Evolutionary conservation across 2,113 vertebrate species (phyloP).

Genomic region (Struthio camelus): DNA sequence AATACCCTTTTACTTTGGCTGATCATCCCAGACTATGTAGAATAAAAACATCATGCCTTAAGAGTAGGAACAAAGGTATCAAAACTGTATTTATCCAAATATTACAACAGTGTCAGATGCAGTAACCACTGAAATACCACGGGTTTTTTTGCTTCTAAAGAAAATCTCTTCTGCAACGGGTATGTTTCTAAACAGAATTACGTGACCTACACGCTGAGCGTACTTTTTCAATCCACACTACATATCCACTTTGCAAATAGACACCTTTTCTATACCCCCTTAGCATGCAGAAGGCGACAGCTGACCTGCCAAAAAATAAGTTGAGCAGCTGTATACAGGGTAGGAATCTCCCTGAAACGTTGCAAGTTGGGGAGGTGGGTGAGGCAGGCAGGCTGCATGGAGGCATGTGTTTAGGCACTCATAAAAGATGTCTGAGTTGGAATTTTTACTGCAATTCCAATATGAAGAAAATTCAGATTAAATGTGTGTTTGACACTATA

Average conservation of each 20-base stretch:
- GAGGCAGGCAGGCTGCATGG: background rate
- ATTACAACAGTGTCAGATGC: background rate
- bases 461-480: background rate
- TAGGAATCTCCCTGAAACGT: background rate
- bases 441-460: background rate
- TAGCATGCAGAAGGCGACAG: background rate
- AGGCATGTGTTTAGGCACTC: fast-evolving
- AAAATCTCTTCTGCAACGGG: background rate
- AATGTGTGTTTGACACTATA: background rate
- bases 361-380: background rate
- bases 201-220: background rate
- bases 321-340: background rate
- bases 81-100: background rate
- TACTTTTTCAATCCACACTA: background rate
- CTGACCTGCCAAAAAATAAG: background rate
- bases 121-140: fast-evolving
- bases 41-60: background rate
- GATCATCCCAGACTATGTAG: background rate
- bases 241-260: background rate
- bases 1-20: background rate
- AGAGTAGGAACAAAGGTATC: background rate
- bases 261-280: fast-evolving
- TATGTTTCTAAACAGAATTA: background rate
- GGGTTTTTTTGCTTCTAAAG: background rate
- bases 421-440: background rate